Conservation (phyloP, 2,797 vertebrate species). For the Psittacula echo region DNA sequence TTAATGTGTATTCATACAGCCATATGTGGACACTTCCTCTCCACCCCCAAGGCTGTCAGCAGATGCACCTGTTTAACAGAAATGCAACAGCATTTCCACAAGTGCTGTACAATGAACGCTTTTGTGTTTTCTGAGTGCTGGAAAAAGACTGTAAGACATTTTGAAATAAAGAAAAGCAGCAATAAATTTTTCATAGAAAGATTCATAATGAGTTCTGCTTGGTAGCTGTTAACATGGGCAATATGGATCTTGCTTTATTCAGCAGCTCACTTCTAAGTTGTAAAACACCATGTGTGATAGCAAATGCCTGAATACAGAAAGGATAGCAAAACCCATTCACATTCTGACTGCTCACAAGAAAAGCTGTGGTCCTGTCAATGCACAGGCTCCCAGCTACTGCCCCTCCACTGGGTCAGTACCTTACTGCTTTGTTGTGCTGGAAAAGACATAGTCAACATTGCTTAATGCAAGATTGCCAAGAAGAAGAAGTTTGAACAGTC, state of each 20-base stretch:
- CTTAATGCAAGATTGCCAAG: rapidly evolving
- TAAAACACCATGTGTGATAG: neutral
- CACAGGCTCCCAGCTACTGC: neutral
- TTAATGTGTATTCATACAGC: neutral
- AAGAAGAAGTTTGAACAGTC: neutral
- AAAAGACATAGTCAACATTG: rapidly evolving
- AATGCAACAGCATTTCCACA: neutral
- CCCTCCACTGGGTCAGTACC: too few relatives aligned
- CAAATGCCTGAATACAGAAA: neutral
- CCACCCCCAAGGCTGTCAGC: neutral
- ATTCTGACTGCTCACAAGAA: neutral
- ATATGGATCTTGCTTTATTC: neutral
- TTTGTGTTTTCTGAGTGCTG: neutral
- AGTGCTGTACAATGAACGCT: neutral
- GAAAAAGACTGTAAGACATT: neutral
- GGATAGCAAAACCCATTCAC: neutral
- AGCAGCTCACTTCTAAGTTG: neutral
- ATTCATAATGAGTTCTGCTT: neutral
- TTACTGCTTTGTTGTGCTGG: rapidly evolving
- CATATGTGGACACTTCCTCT: neutral
- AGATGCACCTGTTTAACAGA: neutral
- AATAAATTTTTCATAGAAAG: neutral
- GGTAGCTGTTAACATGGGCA: neutral
- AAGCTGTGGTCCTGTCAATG: rapidly evolving
- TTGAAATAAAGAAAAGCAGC: neutral